A percentile compares a stretch with the other conserved stretches of the same genome.
phyloP scores from a whole-genome alignment of 2,113 vertebrate genomes.

The Eurystomus gularis region DNA sequence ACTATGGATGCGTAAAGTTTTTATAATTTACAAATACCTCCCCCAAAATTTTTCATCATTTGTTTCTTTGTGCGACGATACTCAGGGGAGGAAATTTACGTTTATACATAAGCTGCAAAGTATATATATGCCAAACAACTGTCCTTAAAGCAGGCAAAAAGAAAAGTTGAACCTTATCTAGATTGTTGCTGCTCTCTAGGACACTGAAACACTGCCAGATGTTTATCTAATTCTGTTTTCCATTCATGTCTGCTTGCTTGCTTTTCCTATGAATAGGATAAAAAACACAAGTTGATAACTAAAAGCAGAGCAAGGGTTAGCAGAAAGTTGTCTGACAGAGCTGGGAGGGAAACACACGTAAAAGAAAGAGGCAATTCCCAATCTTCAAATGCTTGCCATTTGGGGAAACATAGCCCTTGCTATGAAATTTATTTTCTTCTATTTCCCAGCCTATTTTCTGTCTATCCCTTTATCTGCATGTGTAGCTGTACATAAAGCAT shows the following conservation, averaged over 20 bases:
- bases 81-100: not conserved
- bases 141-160: not conserved
- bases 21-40: not conserved
- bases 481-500: not conserved
- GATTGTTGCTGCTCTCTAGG: not conserved
- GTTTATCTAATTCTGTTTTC: not conserved
- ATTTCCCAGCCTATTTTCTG: not conserved
- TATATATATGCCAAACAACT: not conserved
- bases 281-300: not conserved
- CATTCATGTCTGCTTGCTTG: not conserved
- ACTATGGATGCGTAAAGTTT: not conserved
- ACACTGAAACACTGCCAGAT: slow-evolving; percentile 10
- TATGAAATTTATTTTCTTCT: slow-evolving; percentile 1
- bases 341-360: not conserved
- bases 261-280: not conserved
- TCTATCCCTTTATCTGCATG: not conserved
- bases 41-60: not conserved
- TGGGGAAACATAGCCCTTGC: not conserved
- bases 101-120: not conserved
- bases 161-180: not conserved
- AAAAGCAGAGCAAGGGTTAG: not conserved
- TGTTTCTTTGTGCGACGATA: not conserved
- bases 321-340: not conserved
- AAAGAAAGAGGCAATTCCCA: not conserved
- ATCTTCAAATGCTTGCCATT: not conserved